Conservation (phyloP, 64 coral and sea anemone genomes). For the Montipora cactus region DNA sequence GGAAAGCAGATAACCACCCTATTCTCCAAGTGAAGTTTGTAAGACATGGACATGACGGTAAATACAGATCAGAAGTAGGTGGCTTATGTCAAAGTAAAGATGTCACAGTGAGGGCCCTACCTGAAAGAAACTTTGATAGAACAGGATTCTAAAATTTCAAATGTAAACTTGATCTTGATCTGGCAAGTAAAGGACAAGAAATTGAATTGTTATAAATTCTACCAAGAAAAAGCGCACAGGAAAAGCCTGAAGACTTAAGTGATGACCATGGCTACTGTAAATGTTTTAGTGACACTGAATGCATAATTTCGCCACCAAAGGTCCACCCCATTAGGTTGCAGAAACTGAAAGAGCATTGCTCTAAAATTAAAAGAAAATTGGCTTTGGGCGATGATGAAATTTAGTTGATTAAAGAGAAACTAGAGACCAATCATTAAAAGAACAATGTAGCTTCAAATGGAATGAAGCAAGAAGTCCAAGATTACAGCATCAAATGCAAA, state of each 20-base stretch:
- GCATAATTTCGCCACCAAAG: conserved; percentile 51
- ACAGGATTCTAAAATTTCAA: conserved; percentile 53
- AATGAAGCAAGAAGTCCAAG: conserved; percentile 15
- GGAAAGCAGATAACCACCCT: conserved; percentile 18
- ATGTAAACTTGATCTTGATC: conserved; percentile 64
- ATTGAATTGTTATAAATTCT: conserved; percentile 44
- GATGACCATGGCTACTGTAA: conserved; percentile 42
- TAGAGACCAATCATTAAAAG: too few relatives aligned
- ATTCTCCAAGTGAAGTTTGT: conserved; percentile 22
- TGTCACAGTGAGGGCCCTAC: conserved; percentile 1
- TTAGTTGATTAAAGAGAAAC: conserved; percentile 13
- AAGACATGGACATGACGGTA: conserved; percentile 28
- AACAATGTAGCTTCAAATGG: conserved; percentile 25
- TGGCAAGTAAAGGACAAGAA: conserved; percentile 56
- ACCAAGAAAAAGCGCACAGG: conserved; percentile 53
- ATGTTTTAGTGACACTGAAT: conserved; percentile 16
- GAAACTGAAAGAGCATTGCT: not conserved
- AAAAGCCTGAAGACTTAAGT: conserved; percentile 36
- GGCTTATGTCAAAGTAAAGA: not conserved
- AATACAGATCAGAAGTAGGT: not conserved
- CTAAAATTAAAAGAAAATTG: conserved; percentile 50
- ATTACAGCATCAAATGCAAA: conserved; percentile 59
- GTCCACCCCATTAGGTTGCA: not conserved
- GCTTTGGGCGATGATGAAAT: conserved; percentile 21
- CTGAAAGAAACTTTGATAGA: conserved; percentile 32